Conservation (phyloP, 2,797 vertebrate species). For the Cynodonichthys magdalenae region DNA sequence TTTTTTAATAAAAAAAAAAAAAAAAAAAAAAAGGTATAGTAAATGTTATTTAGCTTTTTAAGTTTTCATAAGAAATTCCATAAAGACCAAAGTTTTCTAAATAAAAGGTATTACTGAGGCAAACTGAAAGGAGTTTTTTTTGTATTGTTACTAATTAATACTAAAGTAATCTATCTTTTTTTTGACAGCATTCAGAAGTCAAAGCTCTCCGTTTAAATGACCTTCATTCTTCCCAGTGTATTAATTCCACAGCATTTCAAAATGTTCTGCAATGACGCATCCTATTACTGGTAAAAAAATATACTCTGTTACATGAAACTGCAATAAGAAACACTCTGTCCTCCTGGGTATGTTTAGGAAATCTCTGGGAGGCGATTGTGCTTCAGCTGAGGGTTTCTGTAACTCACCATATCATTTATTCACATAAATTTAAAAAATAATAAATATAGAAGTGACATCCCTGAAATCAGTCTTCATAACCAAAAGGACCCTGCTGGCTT, state of each 20-base stretch:
- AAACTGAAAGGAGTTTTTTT: neutral
- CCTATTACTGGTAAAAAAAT: slow-evolving; percentile 11
- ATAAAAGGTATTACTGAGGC: neutral
- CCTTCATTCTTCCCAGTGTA: slow-evolving; percentile 1
- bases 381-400: slow-evolving; percentile 15
- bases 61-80: neutral
- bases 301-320: slow-evolving; percentile 11
- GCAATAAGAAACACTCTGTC: slow-evolving; percentile 5
- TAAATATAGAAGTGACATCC: slow-evolving; percentile 19
- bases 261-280: slow-evolving; percentile 5
- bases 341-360: slow-evolving; percentile 3
- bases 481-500: slow-evolving; percentile 19
- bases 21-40: neutral
- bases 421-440: slow-evolving; percentile 20
- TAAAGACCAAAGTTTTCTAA: neutral
- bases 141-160: neutral
- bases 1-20: no score
- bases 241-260: neutral
- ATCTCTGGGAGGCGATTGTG: neutral
- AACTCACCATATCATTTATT: neutral
- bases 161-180: slow-evolving; percentile 3
- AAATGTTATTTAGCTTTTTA: slow-evolving; percentile 1
- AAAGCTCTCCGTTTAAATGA: slow-evolving; percentile 19
- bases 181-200: slow-evolving; percentile 5
- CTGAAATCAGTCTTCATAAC: slow-evolving; percentile 13